A percentile compares a stretch with the other conserved stretches of the same genome.
phyloP scores from a whole-genome alignment of 1,140 invertebrate species.

The Dreissena rostriformis region DNA sequence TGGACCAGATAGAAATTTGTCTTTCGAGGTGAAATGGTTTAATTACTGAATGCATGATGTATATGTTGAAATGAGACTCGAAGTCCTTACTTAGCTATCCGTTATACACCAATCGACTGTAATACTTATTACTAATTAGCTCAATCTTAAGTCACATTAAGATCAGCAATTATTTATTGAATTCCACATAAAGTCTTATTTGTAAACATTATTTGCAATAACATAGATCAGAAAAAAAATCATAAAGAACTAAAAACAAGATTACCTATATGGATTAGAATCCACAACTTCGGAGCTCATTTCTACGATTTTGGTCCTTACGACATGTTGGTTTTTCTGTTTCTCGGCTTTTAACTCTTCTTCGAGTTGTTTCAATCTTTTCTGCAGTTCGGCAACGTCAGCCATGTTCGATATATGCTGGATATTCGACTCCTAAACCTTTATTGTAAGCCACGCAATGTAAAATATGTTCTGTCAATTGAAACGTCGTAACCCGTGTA shows the following conservation, averaged over 20 bases:
- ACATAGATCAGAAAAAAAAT: not conserved
- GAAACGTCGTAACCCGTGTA: no score
- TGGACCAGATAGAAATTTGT: no score
- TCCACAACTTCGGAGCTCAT: slow-evolving; percentile 98
- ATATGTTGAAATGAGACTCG: no score
- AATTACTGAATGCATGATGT: no score
- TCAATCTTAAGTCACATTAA: not conserved
- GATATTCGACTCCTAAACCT: no score
- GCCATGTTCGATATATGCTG: slow-evolving; percentile 47
- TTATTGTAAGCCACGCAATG: no score
- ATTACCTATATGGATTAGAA: slow-evolving; percentile 98
- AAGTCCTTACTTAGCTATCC: no score
- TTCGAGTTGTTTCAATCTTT: slow-evolving; percentile 84
- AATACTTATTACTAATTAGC: no score
- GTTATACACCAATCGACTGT: no score
- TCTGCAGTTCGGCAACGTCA: slow-evolving; percentile 75
- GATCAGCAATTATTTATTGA: not conserved
- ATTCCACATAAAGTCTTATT: not conserved
- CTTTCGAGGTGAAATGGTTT: no score
- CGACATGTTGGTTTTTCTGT: slow-evolving; percentile 63
- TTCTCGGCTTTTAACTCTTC: slow-evolving; percentile 84
- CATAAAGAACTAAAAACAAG: slow-evolving; percentile 5
- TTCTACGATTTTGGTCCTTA: slow-evolving; percentile 86
- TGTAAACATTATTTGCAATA: not conserved
- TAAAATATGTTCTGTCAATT: no score